Conservation (phyloP, 2,113 vertebrate genomes). For the Thinocorus orbignyianus region DNA sequence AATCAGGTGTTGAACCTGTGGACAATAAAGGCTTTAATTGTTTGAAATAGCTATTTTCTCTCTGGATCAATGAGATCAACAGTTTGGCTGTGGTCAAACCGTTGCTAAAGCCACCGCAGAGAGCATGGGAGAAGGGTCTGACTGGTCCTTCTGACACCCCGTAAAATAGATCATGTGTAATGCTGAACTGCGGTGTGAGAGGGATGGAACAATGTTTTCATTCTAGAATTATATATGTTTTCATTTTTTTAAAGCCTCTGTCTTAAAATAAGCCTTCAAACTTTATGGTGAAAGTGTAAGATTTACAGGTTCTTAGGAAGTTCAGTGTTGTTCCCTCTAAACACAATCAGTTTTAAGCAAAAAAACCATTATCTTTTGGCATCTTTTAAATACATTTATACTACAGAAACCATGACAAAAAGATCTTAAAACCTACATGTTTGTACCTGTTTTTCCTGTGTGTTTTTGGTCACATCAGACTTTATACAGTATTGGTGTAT, state of each 20-base stretch:
- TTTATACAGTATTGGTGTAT: background rate
- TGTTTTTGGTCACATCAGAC: background rate
- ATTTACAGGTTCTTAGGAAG: background rate
- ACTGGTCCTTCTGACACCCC: background rate
- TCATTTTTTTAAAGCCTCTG: background rate
- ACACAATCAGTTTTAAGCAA: background rate
- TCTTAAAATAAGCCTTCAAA: background rate
- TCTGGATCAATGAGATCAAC: background rate
- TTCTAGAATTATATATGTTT: background rate
- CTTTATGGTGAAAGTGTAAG: background rate
- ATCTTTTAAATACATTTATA: background rate
- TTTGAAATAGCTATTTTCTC: background rate
- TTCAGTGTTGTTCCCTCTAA: background rate
- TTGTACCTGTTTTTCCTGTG: background rate
- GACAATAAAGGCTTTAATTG: background rate
- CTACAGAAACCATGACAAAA: background rate
- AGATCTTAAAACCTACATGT: background rate
- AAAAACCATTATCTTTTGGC: background rate
- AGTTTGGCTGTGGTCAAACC: background rate
- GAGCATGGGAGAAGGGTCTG: background rate
- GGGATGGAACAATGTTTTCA: background rate
- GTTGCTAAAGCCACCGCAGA: background rate
- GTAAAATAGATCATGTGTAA: fast-evolving
- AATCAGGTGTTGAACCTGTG: background rate
- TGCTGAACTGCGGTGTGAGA: background rate